phyloP scores from a whole-genome alignment of 1,140 invertebrate species.

The Stratiolaelaps scimitus region DNA sequence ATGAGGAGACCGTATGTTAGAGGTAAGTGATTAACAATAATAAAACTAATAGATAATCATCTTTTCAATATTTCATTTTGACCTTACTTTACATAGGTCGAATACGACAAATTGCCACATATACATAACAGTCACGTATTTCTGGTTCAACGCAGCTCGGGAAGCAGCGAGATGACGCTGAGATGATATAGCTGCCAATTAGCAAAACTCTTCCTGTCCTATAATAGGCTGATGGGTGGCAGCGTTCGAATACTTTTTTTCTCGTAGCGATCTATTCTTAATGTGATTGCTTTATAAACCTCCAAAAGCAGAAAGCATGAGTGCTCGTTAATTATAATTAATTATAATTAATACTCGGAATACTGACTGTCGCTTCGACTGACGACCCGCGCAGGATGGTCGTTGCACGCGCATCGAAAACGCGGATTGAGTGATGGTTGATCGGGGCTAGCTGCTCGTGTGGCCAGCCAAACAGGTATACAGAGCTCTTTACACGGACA shows the following conservation, averaged over 20 bases:
- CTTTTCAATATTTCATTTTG: no score
- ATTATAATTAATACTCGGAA: neutral
- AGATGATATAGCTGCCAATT: no score
- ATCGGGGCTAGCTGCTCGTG: conserved; percentile 7
- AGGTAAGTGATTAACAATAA: no score
- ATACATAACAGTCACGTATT: no score
- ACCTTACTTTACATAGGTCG: no score
- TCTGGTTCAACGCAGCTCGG: conserved; percentile 1
- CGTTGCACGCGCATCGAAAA: conserved; percentile 1
- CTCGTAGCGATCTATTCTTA: neutral
- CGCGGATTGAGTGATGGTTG: conserved; percentile 19
- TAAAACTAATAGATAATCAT: no score
- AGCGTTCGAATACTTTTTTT: no score
- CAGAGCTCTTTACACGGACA: conserved; percentile 22
- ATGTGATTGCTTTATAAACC: neutral
- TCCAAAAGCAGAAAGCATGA: neutral
- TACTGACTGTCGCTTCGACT: conserved; percentile 24
- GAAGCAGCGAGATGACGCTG: neutral
- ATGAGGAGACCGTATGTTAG: no score
- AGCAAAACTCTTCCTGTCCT: no score
- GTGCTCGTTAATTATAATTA: neutral
- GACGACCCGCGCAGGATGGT: conserved; percentile 6
- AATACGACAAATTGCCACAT: no score
- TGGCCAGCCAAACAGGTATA: conserved; percentile 21
- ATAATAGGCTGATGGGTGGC: no score